These are phyloP conservation scores for Melinopterus prodromus DNA, from an alignment of 2,888 invertebrate genomes.

Conservation along the genomic window DNA sequence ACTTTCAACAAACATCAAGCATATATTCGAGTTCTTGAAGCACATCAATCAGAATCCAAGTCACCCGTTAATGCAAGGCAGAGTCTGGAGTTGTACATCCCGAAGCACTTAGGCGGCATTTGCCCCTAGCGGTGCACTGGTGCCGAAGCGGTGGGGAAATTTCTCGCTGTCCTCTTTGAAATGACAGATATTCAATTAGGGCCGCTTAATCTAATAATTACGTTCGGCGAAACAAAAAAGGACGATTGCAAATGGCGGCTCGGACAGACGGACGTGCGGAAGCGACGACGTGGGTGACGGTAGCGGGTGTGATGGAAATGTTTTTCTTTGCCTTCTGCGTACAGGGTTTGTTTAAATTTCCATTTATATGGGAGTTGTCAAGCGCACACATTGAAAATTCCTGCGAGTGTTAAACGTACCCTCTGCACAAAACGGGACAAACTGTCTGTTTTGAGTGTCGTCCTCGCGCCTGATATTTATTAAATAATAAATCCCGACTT, in stretches of 20 bases:
- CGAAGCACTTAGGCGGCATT: background rate
- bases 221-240: background rate
- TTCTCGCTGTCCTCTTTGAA: background rate
- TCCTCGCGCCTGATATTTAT: background rate
- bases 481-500: background rate
- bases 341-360: background rate
- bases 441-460: background rate
- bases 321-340: background rate
- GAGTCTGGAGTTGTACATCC: background rate
- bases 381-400: background rate
- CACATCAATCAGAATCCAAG: background rate
- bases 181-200: background rate
- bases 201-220: background rate
- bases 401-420: background rate
- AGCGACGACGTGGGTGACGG: background rate
- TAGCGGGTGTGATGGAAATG: background rate
- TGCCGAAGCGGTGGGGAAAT: background rate
- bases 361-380: constrained; percentile 4
- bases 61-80: background rate
- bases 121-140: background rate
- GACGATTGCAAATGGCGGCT: background rate
- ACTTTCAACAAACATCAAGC: background rate
- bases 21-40: background rate
- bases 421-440: background rate
- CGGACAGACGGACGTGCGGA: background rate